Percentiles rank a stretch among this genome's conserved stretches.
These are phyloP conservation scores for Microdon myrmicae DNA, from an alignment of 2,888 invertebrate species.

Conservation along the genomic window DNA sequence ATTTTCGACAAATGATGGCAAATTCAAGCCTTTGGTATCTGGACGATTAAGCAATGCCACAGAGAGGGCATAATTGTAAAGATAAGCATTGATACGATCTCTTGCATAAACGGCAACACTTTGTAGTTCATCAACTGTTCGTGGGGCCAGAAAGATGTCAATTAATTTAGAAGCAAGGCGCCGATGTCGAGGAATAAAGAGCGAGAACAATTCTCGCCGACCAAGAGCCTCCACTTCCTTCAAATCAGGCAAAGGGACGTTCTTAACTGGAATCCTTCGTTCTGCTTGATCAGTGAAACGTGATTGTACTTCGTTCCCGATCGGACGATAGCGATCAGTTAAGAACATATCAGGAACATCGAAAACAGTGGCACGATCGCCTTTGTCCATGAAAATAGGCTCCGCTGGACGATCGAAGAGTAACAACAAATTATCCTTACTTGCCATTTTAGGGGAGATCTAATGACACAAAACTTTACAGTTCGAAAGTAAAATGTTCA, in stretches of 20 bases:
- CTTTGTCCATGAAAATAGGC: constrained; percentile 82
- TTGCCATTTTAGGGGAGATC: constrained; percentile 56
- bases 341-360: constrained; percentile 74
- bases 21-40: constrained; percentile 71
- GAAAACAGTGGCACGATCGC: constrained; percentile 72
- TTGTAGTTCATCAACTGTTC: constrained; percentile 76
- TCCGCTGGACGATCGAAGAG: constrained; percentile 82
- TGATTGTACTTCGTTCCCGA: constrained; percentile 69
- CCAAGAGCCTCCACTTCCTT: constrained; percentile 72
- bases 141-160: constrained; percentile 77
- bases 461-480: not conserved
- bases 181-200: constrained; percentile 77
- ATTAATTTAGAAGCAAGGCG: constrained; percentile 75
- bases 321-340: constrained; percentile 69
- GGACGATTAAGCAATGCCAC: constrained; percentile 77
- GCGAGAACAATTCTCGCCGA: constrained; percentile 75
- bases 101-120: constrained; percentile 76
- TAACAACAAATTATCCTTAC: constrained; percentile 71
- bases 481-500: not conserved
- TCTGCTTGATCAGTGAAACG: constrained; percentile 71
- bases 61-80: constrained; percentile 83
- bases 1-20: constrained; percentile 74
- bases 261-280: constrained; percentile 70
- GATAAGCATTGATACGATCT: constrained; percentile 79
- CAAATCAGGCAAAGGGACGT: constrained; percentile 75